Conservation (phyloP, 1,140 invertebrate species). For the Brachionus asplanchnoidis region DNA sequence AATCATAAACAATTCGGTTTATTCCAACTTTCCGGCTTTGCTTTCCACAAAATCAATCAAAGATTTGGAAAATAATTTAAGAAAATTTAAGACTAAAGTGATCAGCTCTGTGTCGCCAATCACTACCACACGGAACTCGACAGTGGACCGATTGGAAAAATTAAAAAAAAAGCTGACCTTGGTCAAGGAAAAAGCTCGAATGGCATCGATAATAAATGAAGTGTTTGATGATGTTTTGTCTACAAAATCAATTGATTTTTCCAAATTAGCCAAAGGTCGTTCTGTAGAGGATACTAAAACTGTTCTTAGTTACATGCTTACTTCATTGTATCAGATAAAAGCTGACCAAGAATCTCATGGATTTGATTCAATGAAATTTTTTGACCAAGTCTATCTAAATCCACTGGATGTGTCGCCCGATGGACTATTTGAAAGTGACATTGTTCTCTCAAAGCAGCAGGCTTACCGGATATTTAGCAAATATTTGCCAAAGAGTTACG, state of each 20-base stretch:
- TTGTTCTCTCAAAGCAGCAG: constrained; percentile 29
- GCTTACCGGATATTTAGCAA: not conserved
- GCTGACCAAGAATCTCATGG: not conserved
- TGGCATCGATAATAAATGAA: not conserved
- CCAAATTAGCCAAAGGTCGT: constrained; percentile 3
- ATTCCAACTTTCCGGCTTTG: constrained; percentile 7
- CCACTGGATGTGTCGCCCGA: not conserved
- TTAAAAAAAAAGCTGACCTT: not conserved
- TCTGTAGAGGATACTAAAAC: constrained; percentile 2
- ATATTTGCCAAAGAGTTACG: not conserved
- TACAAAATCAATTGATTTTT: not conserved
- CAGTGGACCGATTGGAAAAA: not conserved
- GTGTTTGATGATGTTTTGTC: constrained; percentile 9
- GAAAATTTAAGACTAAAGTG: not conserved
- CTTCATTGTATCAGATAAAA: not conserved
- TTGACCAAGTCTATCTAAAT: not conserved
- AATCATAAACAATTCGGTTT: not conserved
- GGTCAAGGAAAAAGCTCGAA: not conserved
- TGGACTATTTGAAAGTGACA: constrained; percentile 12
- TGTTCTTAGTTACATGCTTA: constrained; percentile 10
- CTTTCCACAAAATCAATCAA: constrained; percentile 7
- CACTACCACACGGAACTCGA: not conserved
- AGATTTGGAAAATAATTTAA: not conserved
- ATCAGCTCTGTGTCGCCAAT: not conserved
- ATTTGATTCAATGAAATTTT: not conserved